A percentile compares a stretch with the other conserved stretches of the same genome.
phyloP scores from a whole-genome alignment of 2,113 vertebrate species.

The Epinephelus moara region DNA sequence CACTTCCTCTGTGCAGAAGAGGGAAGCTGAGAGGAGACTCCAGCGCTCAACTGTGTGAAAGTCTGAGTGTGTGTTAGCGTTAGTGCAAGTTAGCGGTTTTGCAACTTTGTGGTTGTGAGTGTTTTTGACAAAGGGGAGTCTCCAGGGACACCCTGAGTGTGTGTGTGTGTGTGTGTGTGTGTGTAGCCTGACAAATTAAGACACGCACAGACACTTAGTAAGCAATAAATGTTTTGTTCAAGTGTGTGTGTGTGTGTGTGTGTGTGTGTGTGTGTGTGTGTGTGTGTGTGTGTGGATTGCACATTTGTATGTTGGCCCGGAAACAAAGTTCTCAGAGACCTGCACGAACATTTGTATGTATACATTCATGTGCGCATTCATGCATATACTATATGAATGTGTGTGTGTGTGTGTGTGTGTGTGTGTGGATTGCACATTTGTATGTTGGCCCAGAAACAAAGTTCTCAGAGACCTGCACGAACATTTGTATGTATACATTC shows the following conservation, averaged over 20 bases:
- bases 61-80: conserved; percentile 60
- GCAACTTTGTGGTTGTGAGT: conserved; percentile 65
- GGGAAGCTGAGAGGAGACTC: conserved; percentile 82
- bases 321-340: conserved; percentile 10
- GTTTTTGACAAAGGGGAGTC: conserved; percentile 76
- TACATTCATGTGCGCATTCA: conserved; percentile 6
- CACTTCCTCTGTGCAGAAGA: conserved; percentile 79
- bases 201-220: neutral
- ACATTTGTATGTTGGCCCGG: neutral
- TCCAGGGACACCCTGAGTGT: conserved; percentile 79
- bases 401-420: conserved; percentile 6
- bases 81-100: conserved; percentile 69
- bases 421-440: neutral
- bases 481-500: conserved; percentile 17
- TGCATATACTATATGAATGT: neutral
- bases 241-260: neutral
- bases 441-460: conserved; percentile 8
- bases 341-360: conserved; percentile 22
- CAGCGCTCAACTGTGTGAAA: conserved; percentile 48
- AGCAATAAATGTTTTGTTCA: neutral
- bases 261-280: neutral
- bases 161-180: conserved; percentile 15
- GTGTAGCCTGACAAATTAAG: conserved; percentile 17
- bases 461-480: conserved; percentile 4
- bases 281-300: neutral